These are phyloP conservation scores for Morus bassanus DNA, from an alignment of 2,797 vertebrate species.

Conservation along the genomic window DNA sequence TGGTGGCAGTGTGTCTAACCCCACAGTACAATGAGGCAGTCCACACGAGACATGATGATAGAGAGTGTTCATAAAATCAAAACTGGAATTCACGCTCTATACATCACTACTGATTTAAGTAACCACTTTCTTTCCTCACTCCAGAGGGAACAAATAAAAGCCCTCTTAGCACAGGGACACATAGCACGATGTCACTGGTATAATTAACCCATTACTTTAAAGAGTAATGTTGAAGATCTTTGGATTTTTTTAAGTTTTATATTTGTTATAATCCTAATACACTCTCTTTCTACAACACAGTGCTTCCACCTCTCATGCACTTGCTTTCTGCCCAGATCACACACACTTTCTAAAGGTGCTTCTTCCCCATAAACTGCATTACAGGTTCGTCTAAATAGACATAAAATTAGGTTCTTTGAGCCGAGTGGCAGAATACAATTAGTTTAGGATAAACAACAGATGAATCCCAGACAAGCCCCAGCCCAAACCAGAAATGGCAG, in stretches of 20 bases:
- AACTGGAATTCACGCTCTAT: slow-evolving; percentile 9
- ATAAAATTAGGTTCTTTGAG: not conserved
- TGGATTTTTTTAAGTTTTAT: not conserved
- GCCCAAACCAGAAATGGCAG: not conserved
- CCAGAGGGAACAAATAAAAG: not conserved
- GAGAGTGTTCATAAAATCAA: slow-evolving; percentile 27
- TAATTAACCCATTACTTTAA: not conserved
- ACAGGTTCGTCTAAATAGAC: not conserved
- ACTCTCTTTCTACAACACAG: not conserved
- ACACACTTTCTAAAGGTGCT: not conserved
- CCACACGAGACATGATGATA: not conserved
- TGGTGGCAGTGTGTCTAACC: slow-evolving; percentile 34
- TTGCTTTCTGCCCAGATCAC: not conserved
- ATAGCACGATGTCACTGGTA: not conserved
- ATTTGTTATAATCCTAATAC: not conserved
- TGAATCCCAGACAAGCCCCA: not conserved
- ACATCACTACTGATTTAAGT: not conserved
- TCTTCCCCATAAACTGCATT: not conserved
- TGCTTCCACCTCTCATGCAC: not conserved
- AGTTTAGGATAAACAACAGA: not conserved
- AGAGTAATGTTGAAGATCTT: not conserved
- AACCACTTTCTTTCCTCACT: not conserved
- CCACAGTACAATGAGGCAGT: slow-evolving; percentile 27
- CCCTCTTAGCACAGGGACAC: not conserved
- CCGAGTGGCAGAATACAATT: not conserved